These are phyloP conservation scores for Lomographa bimaculata DNA, from an alignment of 2,888 invertebrate genomes.

Conservation along the genomic window DNA sequence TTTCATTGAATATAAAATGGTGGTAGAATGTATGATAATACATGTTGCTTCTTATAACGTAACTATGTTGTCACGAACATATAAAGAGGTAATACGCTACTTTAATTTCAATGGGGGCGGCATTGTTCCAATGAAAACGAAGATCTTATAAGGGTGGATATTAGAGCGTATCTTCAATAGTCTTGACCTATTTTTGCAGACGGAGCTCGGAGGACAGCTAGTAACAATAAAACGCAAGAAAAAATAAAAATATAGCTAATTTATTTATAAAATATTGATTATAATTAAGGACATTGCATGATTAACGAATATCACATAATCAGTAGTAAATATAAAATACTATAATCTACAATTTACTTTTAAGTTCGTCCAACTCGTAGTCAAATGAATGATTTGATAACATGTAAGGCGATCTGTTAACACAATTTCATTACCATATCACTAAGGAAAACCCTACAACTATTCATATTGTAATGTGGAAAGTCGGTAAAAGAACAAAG, in stretches of 20 bases:
- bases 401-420: slow-evolving; percentile 14
- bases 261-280: slow-evolving; percentile 59
- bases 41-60: too few relatives aligned
- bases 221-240: slow-evolving; percentile 25
- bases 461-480: slow-evolving; percentile 7
- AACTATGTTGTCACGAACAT: too few relatives aligned
- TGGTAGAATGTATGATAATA: too few relatives aligned
- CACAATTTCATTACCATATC: slow-evolving; percentile 24
- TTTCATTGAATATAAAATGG: too few relatives aligned
- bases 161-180: too few relatives aligned
- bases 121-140: too few relatives aligned
- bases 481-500: slow-evolving; percentile 30
- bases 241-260: slow-evolving; percentile 53
- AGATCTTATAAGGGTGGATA: too few relatives aligned
- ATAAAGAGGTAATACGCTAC: too few relatives aligned
- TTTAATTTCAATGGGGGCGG: too few relatives aligned
- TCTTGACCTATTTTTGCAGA: too few relatives aligned
- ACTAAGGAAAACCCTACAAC: slow-evolving; percentile 9
- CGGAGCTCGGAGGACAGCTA: too few relatives aligned
- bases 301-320: slow-evolving; percentile 63
- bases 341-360: slow-evolving; percentile 31
- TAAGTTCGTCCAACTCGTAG: slow-evolving; percentile 20
- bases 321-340: slow-evolving; percentile 42
- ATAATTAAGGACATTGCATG: slow-evolving; percentile 61
- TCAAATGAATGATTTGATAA: slow-evolving; percentile 10